These are phyloP conservation scores for Patagioenas fasciata DNA, from an alignment of 2,113 vertebrate species.

Conservation along the genomic window DNA sequence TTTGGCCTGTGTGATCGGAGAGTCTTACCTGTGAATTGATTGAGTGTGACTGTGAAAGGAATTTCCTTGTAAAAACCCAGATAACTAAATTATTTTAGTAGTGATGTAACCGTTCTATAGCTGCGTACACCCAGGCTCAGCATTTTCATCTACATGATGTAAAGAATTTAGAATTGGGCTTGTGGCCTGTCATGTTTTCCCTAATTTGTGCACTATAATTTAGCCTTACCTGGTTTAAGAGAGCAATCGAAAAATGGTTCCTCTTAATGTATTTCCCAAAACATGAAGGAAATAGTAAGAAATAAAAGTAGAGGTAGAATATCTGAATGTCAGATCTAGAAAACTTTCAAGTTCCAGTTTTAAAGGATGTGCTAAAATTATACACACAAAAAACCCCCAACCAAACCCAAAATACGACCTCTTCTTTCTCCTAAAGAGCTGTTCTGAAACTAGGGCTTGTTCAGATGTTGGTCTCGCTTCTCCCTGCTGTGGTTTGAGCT, in stretches of 20 bases:
- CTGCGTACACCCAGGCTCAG: not conserved
- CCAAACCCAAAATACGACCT: not conserved
- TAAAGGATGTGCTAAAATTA: not conserved
- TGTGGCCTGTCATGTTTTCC: not conserved
- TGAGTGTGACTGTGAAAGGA: not conserved
- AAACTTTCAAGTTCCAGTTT: not conserved
- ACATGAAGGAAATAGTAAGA: not conserved
- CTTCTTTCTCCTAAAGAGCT: not conserved
- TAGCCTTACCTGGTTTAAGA: not conserved
- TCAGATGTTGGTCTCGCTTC: not conserved
- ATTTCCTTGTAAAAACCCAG: not conserved
- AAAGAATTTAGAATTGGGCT: not conserved
- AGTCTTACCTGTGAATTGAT: not conserved
- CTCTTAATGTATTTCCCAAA: not conserved
- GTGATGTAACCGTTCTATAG: not conserved
- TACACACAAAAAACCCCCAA: accelerated
- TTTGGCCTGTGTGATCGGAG: not conserved
- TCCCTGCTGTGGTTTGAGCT: not conserved
- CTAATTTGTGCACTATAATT: not conserved
- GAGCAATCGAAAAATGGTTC: not conserved
- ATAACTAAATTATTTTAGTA: not conserved
- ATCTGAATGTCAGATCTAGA: not conserved
- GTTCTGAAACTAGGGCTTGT: not conserved
- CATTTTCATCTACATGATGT: accelerated
- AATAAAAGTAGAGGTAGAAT: not conserved